These are phyloP conservation scores for Trichosurus vulpecula DNA, from an alignment of 2,797 vertebrate species.

Conservation along the genomic window DNA sequence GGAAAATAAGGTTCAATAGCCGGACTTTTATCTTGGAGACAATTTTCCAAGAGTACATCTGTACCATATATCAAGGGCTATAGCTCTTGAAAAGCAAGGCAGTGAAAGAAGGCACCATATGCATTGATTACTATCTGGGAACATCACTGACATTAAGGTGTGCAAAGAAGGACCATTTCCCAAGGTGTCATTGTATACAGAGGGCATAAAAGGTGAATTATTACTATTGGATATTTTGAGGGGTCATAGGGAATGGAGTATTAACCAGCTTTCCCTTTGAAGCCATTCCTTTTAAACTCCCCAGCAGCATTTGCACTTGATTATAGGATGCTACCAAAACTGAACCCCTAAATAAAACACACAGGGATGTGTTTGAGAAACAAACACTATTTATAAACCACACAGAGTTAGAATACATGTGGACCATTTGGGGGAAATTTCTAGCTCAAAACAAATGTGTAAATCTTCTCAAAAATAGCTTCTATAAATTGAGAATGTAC, in stretches of 20 bases:
- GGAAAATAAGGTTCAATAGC: not conserved
- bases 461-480: not conserved
- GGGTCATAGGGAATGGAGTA: not conserved
- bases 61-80: conserved; percentile 33
- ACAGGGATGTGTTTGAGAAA: not conserved
- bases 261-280: not conserved
- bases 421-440: not conserved
- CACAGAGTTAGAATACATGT: not conserved
- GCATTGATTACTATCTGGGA: not conserved
- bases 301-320: not conserved
- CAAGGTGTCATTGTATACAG: not conserved
- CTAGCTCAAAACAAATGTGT: not conserved
- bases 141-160: not conserved
- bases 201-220: not conserved
- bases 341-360: not conserved
- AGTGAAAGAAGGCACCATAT: not conserved
- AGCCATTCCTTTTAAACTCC: not conserved
- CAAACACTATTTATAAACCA: not conserved
- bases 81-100: not conserved
- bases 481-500: not conserved
- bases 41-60: conserved; percentile 34
- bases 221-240: not conserved
- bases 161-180: not conserved
- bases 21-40: not conserved
- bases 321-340: not conserved